These are phyloP conservation scores for Mesitornis unicolor DNA, from an alignment of 2,113 vertebrate species.

Conservation along the genomic window DNA sequence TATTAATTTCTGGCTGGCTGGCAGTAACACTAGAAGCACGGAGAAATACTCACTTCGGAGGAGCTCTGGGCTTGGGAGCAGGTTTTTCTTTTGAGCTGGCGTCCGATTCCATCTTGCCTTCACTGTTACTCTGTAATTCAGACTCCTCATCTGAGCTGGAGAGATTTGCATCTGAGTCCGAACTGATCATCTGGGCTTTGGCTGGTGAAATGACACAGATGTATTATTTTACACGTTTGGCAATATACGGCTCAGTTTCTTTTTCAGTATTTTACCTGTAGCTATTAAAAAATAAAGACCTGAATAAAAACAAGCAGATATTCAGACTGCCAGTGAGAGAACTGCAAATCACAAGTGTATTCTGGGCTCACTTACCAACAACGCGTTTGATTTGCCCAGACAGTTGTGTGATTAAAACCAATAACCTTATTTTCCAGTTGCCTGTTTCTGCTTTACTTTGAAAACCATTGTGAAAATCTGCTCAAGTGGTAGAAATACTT, in stretches of 20 bases:
- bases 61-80: conserved; percentile 35
- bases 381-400: not conserved
- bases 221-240: not conserved
- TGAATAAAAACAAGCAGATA: not conserved
- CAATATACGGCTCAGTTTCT: not conserved
- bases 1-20: not conserved
- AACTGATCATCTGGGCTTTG: conserved; percentile 63
- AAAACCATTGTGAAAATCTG: not conserved
- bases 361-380: not conserved
- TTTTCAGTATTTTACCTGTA: not conserved
- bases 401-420: not conserved
- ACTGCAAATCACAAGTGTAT: not conserved
- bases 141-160: conserved; percentile 42
- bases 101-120: conserved; percentile 16
- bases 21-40: not conserved
- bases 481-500: not conserved
- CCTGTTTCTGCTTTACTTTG: not conserved
- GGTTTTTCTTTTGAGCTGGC: not conserved
- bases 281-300: not conserved
- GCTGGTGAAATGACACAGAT: conserved; percentile 55
- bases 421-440: not conserved
- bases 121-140: not conserved
- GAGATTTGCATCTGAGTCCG: conserved; percentile 39
- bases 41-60: conserved; percentile 65
- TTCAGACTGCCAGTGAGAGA: not conserved